Conservation (phyloP, 1,140 invertebrate genomes). For the Bombus soroeensis region DNA sequence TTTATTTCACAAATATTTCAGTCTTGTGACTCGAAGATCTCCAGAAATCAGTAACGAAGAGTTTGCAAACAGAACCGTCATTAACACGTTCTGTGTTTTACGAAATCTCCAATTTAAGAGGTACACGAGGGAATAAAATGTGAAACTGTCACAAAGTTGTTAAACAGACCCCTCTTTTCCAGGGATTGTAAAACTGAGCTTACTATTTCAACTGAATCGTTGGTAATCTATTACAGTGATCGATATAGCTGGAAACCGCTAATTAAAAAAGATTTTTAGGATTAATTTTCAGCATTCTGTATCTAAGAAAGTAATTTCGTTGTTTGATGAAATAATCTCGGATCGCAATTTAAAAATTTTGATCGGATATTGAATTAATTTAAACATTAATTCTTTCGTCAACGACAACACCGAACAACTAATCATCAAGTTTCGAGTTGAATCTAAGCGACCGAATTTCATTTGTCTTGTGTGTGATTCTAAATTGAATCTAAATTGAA, state of each 20-base stretch:
- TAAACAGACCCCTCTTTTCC: neutral
- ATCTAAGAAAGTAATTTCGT: neutral
- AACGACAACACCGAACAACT: neutral
- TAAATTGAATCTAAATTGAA: conserved; percentile 11
- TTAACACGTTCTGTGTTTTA: neutral
- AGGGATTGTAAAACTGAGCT: no score
- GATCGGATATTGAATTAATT: neutral
- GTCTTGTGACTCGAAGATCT: neutral
- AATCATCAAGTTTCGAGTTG: neutral
- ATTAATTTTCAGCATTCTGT: neutral
- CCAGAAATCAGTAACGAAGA: neutral
- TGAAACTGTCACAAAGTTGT: neutral
- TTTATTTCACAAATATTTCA: neutral
- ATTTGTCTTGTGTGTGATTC: no score
- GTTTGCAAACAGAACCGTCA: neutral
- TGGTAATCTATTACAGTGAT: no score
- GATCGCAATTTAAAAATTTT: neutral
- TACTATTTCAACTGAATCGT: no score
- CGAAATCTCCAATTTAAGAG: neutral
- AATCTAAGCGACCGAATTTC: neutral
- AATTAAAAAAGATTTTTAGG: no score
- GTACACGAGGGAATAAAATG: neutral
- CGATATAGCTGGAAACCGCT: no score
- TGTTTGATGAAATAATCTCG: neutral
- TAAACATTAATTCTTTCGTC: neutral